These are phyloP conservation scores for Fragum fragum DNA, from an alignment of 2,888 invertebrate species.

Conservation along the genomic window DNA sequence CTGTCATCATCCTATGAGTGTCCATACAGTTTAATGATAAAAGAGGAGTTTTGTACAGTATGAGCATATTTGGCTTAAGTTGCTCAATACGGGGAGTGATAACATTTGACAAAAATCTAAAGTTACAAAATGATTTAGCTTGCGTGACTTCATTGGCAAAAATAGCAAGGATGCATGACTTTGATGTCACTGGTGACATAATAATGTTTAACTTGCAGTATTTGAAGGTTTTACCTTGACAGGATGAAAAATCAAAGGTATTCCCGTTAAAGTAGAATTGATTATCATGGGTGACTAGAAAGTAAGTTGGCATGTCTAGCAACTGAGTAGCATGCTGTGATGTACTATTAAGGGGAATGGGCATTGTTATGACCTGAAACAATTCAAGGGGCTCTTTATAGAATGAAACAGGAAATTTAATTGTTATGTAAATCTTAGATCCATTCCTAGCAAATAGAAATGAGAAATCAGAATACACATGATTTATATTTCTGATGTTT, in stretches of 20 bases:
- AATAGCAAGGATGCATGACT: conserved; percentile 31
- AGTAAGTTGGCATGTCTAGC: conserved; percentile 47
- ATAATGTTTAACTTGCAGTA: conserved; percentile 16
- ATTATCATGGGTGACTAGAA: conserved; percentile 24
- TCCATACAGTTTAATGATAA: conserved; percentile 32
- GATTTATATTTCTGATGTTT: neutral
- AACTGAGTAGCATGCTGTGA: conserved; percentile 61
- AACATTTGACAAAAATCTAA: conserved; percentile 38
- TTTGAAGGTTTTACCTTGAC: conserved; percentile 15
- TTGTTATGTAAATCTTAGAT: conserved; percentile 41
- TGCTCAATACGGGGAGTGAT: conserved; percentile 43
- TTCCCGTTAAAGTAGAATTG: conserved; percentile 26
- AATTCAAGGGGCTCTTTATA: conserved; percentile 46
- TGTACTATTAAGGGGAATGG: conserved; percentile 56
- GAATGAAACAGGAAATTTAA: conserved; percentile 50
- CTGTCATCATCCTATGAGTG: conserved; percentile 41
- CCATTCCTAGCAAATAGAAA: conserved; percentile 45
- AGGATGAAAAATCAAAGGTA: conserved; percentile 15
- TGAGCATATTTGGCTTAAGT: conserved; percentile 25
- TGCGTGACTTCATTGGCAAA: conserved; percentile 37
- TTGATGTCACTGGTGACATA: conserved; percentile 30
- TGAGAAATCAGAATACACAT: conserved; percentile 33
- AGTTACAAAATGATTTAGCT: conserved; percentile 32
- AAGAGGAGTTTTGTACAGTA: conserved; percentile 30
- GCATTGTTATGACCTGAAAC: conserved; percentile 47